Base-by-base conservation (phyloP, 2,888 invertebrate species). In the Scaptodrosophila latifasciaeformis region DNA sequence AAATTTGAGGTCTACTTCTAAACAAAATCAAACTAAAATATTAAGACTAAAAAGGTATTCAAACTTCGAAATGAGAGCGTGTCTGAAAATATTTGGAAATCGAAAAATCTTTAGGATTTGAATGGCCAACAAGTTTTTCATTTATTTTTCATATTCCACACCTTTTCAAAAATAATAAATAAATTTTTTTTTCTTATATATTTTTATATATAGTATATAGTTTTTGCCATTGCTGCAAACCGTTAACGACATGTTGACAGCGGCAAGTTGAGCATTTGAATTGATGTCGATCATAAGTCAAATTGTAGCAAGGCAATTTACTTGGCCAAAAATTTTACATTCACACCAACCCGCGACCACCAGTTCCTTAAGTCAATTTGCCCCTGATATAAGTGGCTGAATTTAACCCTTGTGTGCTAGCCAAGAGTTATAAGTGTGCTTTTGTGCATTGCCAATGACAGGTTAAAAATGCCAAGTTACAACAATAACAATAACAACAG, bases 211-310 rank as follows among this genome's bases (percentile, higher is more conserved):
- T 43, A n/a, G 27, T 27, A 6, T 43, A 5, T 21, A 24, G 43
- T 15, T 13, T 7, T 44, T 29, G 27, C 15, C 21, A 13, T 29
- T 13, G 17, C 37, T 45, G 43, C 42, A 19, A 18, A 40, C 44
- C 63, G 77, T 67, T 75, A 75, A 76, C 79, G 74, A 75, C 80
- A 79, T 76, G 80, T 76, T 75, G 74, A 75, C 74, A 76, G 80
- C 77, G 48, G 59, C 55, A 63, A 55, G 64, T 59, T 68, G 67
- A 59, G 62, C 74, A 72, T 79, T 79, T 70, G 70, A 79, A 75
- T 75, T 76, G 80, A 75, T 75, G 74, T 75, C 77, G 77, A 75
- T 75, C 80, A 75, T 75, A 79, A 75, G 80, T 75, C 74, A 75
- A 79, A 76, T 62, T 72, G 77, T 70, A 65, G 74, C 74, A 72